Evolutionary conservation across 1,140 invertebrate genomes (phyloP).

Genomic region (Mesaphorura yosii): DNA sequence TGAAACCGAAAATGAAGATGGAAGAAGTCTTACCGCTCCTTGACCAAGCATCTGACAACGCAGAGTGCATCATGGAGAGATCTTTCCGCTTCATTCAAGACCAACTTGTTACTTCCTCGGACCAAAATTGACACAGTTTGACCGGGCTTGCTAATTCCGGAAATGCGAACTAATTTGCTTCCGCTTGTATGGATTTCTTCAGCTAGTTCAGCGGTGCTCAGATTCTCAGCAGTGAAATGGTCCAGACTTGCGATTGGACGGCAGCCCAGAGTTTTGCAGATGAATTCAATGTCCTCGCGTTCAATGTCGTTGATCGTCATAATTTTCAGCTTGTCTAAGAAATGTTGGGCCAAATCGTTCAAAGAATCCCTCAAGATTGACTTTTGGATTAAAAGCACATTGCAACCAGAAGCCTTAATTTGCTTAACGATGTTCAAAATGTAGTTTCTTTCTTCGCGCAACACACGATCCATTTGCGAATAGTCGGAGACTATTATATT

Average conservation of each 20-base stretch:
- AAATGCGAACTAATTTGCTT: conserved; percentile 89
- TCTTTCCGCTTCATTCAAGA: conserved; percentile 86
- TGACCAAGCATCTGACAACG: conserved; percentile 92
- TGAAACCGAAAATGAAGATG: background rate
- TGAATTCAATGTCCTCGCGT: conserved; percentile 92
- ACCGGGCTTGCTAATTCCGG: conserved; percentile 76
- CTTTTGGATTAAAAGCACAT: conserved; percentile 95
- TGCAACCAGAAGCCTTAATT: conserved; percentile 97
- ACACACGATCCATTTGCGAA: conserved; percentile 93
- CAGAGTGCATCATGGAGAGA: conserved; percentile 97
- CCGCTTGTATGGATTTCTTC: conserved; percentile 85
- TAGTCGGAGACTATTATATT: conserved; percentile 97
- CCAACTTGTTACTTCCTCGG: conserved; percentile 93
- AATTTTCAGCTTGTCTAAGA: conserved; percentile 97
- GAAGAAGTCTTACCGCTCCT: conserved; percentile 62
- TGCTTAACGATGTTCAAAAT: conserved; percentile 98
- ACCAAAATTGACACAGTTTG: conserved; percentile 87
- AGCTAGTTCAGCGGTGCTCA: conserved; percentile 83
- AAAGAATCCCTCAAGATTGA: conserved; percentile 97
- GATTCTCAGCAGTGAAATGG: conserved; percentile 85
- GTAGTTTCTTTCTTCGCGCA: conserved; percentile 96
- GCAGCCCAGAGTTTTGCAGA: conserved; percentile 90
- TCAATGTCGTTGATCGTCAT: conserved; percentile 98
- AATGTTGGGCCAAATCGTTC: conserved; percentile 92
- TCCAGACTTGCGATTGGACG: conserved; percentile 95